phyloP scores from a whole-genome alignment of 2,888 invertebrate genomes.

The Sphaerolaimus hirsutus region DNA sequence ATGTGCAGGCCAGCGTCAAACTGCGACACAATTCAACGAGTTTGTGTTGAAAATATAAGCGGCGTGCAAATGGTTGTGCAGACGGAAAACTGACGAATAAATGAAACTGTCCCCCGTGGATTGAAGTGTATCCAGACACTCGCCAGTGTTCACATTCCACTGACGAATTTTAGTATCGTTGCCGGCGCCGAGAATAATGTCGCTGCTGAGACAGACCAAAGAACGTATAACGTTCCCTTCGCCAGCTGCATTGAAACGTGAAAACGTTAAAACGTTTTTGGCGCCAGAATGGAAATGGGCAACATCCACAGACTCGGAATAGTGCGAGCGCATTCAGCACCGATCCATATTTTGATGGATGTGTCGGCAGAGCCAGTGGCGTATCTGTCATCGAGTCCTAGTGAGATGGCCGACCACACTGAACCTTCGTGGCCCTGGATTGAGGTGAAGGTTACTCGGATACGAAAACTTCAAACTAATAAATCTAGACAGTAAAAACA shows the following conservation, averaged over 20 bases:
- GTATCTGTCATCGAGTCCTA: conserved; percentile 30
- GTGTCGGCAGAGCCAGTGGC: conserved; percentile 81
- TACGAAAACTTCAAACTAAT: too few species aligned
- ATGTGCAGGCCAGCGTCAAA: not conserved
- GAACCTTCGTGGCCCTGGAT: conserved; percentile 41
- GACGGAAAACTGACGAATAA: not conserved
- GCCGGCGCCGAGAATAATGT: conserved; percentile 68
- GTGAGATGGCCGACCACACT: conserved; percentile 52
- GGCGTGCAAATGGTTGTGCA: too few species aligned
- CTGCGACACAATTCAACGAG: not conserved
- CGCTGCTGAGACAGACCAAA: too few species aligned
- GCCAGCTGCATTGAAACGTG: too few species aligned
- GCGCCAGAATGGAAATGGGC: too few species aligned
- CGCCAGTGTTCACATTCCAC: conserved; percentile 53
- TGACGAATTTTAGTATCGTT: conserved; percentile 67
- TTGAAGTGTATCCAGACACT: conserved; percentile 38
- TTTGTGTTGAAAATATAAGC: not conserved
- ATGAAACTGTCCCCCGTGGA: not conserved
- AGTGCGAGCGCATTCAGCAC: conserved; percentile 42
- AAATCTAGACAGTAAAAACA: too few species aligned
- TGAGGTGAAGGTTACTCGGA: too few species aligned
- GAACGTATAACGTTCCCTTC: too few species aligned
- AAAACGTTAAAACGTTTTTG: too few species aligned
- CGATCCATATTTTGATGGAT: conserved; percentile 55
- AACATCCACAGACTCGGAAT: conserved; percentile 42